phyloP scores from a whole-genome alignment of 2,113 vertebrate genomes.

The Forbesichthys papilliferus region DNA sequence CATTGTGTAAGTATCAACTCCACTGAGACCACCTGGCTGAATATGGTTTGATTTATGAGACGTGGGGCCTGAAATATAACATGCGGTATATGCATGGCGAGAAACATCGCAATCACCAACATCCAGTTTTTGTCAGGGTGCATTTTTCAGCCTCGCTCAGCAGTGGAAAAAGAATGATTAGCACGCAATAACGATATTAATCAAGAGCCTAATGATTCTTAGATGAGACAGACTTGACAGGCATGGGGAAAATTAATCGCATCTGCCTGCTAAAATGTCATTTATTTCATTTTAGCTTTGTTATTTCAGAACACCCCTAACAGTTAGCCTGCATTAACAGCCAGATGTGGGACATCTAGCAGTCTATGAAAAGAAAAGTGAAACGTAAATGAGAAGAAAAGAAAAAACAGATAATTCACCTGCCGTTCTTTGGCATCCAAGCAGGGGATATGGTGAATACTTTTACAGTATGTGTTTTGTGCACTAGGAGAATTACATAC shows the following conservation, averaged over 20 bases:
- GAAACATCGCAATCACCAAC: slow-evolving; percentile 10
- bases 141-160: slow-evolving; percentile 20
- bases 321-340: too few species aligned
- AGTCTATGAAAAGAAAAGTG: too few species aligned
- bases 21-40: neutral
- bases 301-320: too few species aligned
- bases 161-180: neutral
- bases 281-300: neutral
- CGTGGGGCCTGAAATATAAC: slow-evolving; percentile 5
- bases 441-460: too few species aligned
- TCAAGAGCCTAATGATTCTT: neutral
- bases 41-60: slow-evolving; percentile 31
- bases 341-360: too few species aligned
- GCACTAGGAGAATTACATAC: too few species aligned
- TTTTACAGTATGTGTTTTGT: too few species aligned
- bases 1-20: slow-evolving; percentile 3
- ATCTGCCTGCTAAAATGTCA: neutral
- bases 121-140: slow-evolving; percentile 18
- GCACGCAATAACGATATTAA: neutral
- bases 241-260: neutral
- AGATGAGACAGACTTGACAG: neutral
- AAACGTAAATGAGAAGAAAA: too few species aligned
- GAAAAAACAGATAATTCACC: too few species aligned
- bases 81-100: slow-evolving; percentile 27
- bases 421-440: too few species aligned